Evolutionary conservation across 2,888 invertebrate genomes (phyloP), one percentile per base, ranked within the genome.

Genomic region (Cataglyphis altisquamis): DNA sequence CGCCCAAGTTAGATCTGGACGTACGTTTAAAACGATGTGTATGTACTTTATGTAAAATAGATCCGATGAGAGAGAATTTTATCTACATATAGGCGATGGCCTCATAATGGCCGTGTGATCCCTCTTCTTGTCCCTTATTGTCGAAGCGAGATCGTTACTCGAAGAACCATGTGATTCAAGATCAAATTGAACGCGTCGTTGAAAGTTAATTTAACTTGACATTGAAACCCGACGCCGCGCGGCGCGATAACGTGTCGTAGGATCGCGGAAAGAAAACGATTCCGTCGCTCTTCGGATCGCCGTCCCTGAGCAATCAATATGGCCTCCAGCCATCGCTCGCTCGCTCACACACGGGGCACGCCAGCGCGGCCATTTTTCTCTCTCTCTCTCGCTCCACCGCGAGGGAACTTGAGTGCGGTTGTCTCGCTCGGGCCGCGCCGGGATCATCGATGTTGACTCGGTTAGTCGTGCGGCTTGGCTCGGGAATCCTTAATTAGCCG

Each of bases 281-380:
- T 87, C 86, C 83, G 64, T 84, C 88, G 89, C 84, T 88, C 10
- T 68, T 48, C 83, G 85, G 82, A 88, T 90, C 86, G 88, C 84
- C 90, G 90, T 88, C 90, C 90, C 90, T 90, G 89, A 90, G 82
- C 87, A 92, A 92, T 92, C 92, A 92, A 92, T 92, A 92, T 92
- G 92, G 92, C 92, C 90, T 90, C 92, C 91, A 88, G 87, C 67
- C 89, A 84, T 86, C 86, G 39, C 29, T 55, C 39, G 52, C n/a
- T 66, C 39, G 67, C 67, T 67, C 48, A 32, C 29, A 45, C 86
- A 64, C 89, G 84, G 87, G 89, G 87, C 89, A 89, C 89, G 88
- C 84, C 75, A 85, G 36, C 18, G 57, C 68, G 45, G 32, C 68
- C 63, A 60, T 78, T 32, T 68, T 68, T 21, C 41, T 60, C 29